Conservation (phyloP, 2,113 vertebrate species). For the Nyctereutes procyonoides region DNA sequence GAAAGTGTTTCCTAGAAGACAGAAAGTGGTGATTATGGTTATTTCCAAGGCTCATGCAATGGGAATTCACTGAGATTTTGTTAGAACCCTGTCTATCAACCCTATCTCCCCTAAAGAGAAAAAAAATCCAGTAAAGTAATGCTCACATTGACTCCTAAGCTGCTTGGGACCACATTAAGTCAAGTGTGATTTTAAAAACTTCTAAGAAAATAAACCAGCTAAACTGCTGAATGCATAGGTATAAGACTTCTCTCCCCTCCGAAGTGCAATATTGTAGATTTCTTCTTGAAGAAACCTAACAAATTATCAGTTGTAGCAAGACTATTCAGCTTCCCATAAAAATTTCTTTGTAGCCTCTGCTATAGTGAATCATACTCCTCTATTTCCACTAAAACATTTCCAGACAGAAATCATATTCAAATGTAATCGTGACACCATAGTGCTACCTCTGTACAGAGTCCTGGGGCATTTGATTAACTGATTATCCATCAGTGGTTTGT, state of each 20-base stretch:
- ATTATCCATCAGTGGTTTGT: not conserved
- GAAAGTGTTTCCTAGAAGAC: not conserved
- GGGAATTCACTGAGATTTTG: not conserved
- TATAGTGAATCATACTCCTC: not conserved
- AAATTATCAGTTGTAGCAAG: not conserved
- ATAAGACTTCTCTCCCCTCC: not conserved
- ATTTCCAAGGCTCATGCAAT: not conserved
- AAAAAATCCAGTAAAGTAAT: not conserved
- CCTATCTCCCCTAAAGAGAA: not conserved
- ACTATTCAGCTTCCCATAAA: not conserved
- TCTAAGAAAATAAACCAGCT: not conserved
- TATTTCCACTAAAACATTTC: not conserved
- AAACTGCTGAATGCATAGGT: not conserved
- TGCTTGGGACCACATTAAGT: not conserved
- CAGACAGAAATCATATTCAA: not conserved
- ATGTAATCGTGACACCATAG: not conserved
- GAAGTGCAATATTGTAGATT: not conserved
- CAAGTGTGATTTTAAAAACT: not conserved
- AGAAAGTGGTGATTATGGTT: not conserved
- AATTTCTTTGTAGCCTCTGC: not conserved
- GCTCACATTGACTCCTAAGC: not conserved
- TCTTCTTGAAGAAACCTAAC: not conserved
- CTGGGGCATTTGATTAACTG: not conserved
- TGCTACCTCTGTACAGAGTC: not conserved
- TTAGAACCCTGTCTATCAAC: not conserved